These are phyloP conservation scores for Peromyscus leucopus DNA, from an alignment of 2,113 vertebrate genomes.

Conservation along the genomic window DNA sequence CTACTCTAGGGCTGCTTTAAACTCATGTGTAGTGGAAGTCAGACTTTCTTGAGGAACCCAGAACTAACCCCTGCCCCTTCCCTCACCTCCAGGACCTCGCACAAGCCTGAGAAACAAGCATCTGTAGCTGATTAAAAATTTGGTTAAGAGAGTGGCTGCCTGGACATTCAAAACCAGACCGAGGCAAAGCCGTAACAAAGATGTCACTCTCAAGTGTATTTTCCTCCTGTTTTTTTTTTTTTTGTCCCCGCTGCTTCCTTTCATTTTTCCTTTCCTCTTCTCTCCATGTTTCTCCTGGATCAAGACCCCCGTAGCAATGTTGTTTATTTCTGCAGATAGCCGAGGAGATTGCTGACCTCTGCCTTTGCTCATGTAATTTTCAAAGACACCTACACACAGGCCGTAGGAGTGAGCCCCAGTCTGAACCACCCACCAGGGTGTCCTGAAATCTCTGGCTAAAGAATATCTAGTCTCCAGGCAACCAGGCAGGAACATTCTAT, in stretches of 20 bases:
- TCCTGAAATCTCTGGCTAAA: background rate
- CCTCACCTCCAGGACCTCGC: background rate
- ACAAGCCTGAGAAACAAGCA: background rate
- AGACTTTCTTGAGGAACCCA: background rate
- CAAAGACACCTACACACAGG: conserved; percentile 53
- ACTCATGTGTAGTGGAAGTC: background rate
- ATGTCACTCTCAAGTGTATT: background rate
- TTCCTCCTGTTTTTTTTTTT: background rate
- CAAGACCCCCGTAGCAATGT: conserved; percentile 7
- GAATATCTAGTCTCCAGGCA: conserved; percentile 61
- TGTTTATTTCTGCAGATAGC: conserved; percentile 54
- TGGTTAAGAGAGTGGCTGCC: background rate
- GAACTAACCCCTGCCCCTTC: background rate
- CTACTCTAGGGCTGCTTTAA: background rate
- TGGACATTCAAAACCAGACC: background rate
- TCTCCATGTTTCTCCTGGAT: background rate
- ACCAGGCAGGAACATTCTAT: conserved; percentile 25
- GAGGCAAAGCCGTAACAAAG: background rate
- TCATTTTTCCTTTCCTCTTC: background rate
- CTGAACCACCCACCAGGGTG: background rate
- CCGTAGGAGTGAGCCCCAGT: conserved; percentile 66
- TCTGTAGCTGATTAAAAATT: background rate
- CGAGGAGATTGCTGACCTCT: conserved; percentile 54
- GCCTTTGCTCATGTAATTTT: conserved; percentile 69
- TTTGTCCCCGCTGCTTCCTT: background rate